Evolutionary conservation across 1,140 invertebrate species (phyloP).

Genomic region (Diabrotica undecimpunctata): DNA sequence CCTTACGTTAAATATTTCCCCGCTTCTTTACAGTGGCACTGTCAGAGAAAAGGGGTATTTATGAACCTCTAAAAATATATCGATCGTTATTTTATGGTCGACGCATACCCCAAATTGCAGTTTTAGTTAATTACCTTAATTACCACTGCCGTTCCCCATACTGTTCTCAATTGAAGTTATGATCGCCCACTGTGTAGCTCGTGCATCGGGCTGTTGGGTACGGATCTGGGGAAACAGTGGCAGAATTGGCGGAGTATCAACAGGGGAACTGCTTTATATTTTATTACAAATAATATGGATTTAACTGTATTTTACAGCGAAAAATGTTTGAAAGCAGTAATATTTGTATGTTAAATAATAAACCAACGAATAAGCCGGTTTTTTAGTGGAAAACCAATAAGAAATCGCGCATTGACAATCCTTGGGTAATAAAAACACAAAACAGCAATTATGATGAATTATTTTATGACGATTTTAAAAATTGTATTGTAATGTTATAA

Average conservation of each 20-base stretch:
- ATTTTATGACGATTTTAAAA: no score
- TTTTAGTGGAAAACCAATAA: no score
- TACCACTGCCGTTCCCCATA: neutral
- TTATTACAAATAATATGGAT: no score
- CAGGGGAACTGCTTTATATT: no score
- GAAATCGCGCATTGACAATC: no score
- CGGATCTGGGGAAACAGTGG: neutral
- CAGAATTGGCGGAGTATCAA: neutral
- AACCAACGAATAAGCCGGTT: no score
- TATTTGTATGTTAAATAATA: no score
- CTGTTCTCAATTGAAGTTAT: neutral
- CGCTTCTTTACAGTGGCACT: neutral
- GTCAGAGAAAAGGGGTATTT: neutral
- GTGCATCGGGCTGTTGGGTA: neutral
- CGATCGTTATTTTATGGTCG: slow-evolving; percentile 2
- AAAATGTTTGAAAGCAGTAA: no score
- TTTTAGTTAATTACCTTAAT: neutral
- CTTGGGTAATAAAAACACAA: no score
- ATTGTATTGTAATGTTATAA: no score
- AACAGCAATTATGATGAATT: no score
- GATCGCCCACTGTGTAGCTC: neutral
- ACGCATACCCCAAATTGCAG: slow-evolving; percentile 1
- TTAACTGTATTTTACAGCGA: no score
- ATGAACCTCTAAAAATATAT: slow-evolving; percentile 1
- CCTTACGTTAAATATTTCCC: neutral